phyloP scores from a whole-genome alignment of 2,888 invertebrate species.

The Stictocephala bisonia region DNA sequence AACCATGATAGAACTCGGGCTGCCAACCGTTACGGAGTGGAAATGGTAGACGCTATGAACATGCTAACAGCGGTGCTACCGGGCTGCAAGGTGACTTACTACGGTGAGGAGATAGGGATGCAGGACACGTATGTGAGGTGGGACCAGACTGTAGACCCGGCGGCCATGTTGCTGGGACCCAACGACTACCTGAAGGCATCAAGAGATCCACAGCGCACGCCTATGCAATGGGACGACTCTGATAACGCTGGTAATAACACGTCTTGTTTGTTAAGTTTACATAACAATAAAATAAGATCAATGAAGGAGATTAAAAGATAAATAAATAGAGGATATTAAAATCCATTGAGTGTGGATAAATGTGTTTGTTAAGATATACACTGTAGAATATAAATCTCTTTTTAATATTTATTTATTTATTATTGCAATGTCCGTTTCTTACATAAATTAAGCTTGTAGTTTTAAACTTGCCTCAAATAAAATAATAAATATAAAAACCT shows the following conservation, averaged over 20 bases:
- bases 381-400: no score
- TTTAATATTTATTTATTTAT: no score
- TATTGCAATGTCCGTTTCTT: no score
- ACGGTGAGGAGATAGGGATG: constrained; percentile 87
- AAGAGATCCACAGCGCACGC: constrained; percentile 82
- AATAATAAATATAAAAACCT: no score
- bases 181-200: constrained; percentile 70
- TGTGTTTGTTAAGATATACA: no score
- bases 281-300: no score
- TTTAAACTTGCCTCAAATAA: no score
- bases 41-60: constrained; percentile 82
- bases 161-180: constrained; percentile 69
- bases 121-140: constrained; percentile 69
- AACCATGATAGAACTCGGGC: constrained; percentile 82
- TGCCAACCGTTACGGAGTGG: constrained; percentile 76
- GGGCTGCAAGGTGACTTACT: constrained; percentile 87
- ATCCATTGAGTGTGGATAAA: no score
- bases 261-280: no score
- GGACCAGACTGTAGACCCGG: constrained; percentile 70
- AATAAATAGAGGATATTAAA: no score
- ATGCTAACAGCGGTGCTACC: constrained; percentile 85
- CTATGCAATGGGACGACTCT: constrained; percentile 80
- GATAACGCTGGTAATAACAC: constrained; percentile 73
- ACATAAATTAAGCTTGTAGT: no score
- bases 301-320: no score